Evolutionary conservation across 2,113 vertebrate genomes (phyloP).

Genomic region (Solea solea): DNA sequence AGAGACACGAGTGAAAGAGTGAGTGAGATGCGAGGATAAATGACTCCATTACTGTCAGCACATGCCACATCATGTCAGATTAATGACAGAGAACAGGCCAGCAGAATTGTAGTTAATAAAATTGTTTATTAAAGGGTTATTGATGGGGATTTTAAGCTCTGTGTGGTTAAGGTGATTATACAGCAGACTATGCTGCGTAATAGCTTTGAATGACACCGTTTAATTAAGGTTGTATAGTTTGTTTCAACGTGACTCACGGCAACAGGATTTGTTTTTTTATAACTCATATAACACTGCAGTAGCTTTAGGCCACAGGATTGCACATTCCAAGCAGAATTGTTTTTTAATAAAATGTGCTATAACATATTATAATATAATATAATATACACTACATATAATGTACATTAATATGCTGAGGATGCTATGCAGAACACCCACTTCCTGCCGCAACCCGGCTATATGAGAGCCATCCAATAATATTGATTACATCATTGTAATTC

Average conservation of each 20-base stretch:
- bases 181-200: background rate
- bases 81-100: conserved; percentile 2
- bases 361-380: too few relatives aligned
- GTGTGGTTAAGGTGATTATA: background rate
- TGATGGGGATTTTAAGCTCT: background rate
- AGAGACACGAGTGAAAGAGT: conserved; percentile 24
- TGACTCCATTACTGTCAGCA: conserved; percentile 20
- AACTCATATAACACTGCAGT: background rate
- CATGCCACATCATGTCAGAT: conserved; percentile 3
- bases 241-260: too few relatives aligned
- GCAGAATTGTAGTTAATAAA: conserved; percentile 16
- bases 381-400: too few relatives aligned
- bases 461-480: too few relatives aligned
- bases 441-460: too few relatives aligned
- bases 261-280: too few relatives aligned
- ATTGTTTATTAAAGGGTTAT: background rate
- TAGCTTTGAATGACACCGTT: background rate
- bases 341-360: too few relatives aligned
- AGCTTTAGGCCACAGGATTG: background rate
- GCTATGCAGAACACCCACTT: too few relatives aligned
- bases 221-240: background rate
- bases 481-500: too few relatives aligned
- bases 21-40: conserved; percentile 31
- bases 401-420: too few relatives aligned
- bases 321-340: too few relatives aligned